Percentiles rank a stretch among this genome's conserved stretches.
These are phyloP conservation scores for Prunella strophiata DNA, from an alignment of 2,797 vertebrate species.

Conservation along the genomic window DNA sequence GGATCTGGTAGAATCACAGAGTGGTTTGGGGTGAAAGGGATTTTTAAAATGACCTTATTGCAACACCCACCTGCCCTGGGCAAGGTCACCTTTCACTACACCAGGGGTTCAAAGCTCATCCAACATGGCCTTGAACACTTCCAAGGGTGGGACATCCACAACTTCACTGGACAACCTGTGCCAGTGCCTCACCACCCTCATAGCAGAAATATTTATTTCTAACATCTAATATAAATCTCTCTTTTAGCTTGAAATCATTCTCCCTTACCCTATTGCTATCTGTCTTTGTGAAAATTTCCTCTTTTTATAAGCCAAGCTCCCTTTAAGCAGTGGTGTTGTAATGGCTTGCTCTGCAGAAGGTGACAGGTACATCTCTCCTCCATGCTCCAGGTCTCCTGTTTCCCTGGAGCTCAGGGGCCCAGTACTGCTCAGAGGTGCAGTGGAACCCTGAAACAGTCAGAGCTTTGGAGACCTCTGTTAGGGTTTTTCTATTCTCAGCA, in stretches of 20 bases:
- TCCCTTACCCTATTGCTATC: neutral
- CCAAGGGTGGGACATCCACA: accelerated
- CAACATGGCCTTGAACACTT: neutral
- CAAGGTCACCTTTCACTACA: neutral
- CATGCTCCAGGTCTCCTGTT: neutral
- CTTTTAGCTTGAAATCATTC: neutral
- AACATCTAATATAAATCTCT: neutral
- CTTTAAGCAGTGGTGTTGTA: accelerated
- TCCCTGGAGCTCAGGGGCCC: neutral
- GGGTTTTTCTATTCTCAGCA: accelerated
- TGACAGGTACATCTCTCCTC: neutral
- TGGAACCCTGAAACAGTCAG: neutral
- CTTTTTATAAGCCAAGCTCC: neutral
- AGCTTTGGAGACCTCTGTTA: neutral
- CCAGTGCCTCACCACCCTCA: neutral
- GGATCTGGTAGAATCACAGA: neutral
- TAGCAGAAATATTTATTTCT: neutral
- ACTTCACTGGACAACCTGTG: neutral
- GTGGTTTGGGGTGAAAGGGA: neutral
- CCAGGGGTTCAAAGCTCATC: neutral
- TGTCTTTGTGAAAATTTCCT: neutral
- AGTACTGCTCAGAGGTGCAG: neutral
- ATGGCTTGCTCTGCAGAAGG: neutral
- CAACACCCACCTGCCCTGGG: no score
- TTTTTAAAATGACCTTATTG: neutral